These are phyloP conservation scores for Helarctos malayanus DNA, from an alignment of 2,797 vertebrate species.

Conservation along the genomic window DNA sequence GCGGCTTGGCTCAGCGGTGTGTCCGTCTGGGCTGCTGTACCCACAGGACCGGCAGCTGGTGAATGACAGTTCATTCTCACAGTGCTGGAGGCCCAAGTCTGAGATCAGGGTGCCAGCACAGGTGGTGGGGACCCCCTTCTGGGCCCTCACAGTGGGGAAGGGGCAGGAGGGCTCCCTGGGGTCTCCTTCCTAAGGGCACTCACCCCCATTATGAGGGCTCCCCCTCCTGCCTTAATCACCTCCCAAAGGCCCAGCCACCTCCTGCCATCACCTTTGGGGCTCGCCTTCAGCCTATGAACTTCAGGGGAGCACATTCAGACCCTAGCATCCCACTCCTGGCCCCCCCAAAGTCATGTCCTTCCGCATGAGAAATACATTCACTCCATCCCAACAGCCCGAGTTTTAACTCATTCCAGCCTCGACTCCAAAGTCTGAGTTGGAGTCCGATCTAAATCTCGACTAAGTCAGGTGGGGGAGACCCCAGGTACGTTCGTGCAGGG, in stretches of 20 bases:
- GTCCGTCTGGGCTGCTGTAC: accelerated
- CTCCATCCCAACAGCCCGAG: not conserved
- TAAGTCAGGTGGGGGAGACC: not conserved
- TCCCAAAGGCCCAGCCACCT: not conserved
- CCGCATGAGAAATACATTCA: not conserved
- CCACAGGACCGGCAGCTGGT: accelerated
- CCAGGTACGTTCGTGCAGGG: not conserved
- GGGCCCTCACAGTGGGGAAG: not conserved
- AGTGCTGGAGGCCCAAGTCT: not conserved
- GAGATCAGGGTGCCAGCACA: not conserved
- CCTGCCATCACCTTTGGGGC: not conserved
- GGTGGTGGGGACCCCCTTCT: not conserved
- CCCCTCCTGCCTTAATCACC: not conserved
- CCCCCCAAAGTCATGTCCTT: not conserved
- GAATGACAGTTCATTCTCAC: not conserved
- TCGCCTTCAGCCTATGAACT: not conserved
- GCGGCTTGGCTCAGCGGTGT: accelerated
- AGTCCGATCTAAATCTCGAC: not conserved
- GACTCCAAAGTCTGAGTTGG: too few relatives aligned
- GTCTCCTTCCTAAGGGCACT: not conserved
- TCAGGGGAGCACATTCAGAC: not conserved
- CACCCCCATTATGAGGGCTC: not conserved
- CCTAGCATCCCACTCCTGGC: not conserved
- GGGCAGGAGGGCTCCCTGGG: not conserved
- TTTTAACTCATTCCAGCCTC: too few relatives aligned